A percentile compares a stretch with the other conserved stretches of the same genome.
phyloP scores from a whole-genome alignment of 2,797 vertebrate species.

The Tachyglossus aculeatus region DNA sequence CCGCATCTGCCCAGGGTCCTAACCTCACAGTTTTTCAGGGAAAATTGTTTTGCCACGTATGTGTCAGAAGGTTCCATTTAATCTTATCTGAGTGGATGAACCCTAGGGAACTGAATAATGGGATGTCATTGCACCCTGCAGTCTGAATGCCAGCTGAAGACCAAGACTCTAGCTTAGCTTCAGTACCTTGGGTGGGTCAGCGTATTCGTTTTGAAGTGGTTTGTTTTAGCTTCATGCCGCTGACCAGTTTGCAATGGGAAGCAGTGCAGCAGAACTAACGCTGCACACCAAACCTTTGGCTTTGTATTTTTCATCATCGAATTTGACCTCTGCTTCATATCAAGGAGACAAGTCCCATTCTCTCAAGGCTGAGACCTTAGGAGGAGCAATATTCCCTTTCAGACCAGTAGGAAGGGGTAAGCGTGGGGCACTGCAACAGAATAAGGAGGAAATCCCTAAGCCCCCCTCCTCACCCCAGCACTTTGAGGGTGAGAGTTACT shows the following conservation, averaged over 20 bases:
- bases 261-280: background rate
- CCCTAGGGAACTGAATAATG: slow-evolving; percentile 23
- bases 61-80: slow-evolving; percentile 2
- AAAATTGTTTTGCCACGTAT: background rate
- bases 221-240: slow-evolving; percentile 1
- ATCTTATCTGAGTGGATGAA: background rate
- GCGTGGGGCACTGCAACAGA: too few relatives aligned
- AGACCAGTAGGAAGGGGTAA: too few relatives aligned
- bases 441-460: too few relatives aligned
- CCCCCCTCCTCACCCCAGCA: too few relatives aligned
- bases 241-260: background rate
- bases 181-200: fast-evolving
- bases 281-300: too few relatives aligned
- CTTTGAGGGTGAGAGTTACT: too few relatives aligned
- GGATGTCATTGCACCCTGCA: background rate
- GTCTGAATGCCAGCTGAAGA: background rate
- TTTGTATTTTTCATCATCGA: too few relatives aligned
- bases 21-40: background rate
- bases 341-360: too few relatives aligned
- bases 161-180: background rate
- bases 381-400: too few relatives aligned
- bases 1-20: background rate
- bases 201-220: background rate
- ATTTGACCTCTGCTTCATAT: too few relatives aligned
- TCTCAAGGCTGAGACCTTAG: too few relatives aligned